Base-by-base conservation (phyloP, 2,113 vertebrate species). In the Ptychochromis oligacanthus region DNA sequence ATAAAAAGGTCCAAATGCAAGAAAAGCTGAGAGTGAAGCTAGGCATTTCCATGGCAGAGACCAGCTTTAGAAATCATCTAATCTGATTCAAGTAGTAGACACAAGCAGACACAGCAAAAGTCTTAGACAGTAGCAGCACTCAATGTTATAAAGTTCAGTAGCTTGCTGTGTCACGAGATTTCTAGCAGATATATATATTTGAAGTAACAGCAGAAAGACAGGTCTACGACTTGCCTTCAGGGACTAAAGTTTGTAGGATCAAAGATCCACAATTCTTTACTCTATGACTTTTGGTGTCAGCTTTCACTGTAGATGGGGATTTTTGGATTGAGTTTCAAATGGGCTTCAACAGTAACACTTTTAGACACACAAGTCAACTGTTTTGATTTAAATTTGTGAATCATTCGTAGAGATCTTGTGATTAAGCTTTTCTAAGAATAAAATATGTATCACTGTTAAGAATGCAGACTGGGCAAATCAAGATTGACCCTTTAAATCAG, bases 201-300 rank as follows among this genome's bases (percentile, higher is more conserved):
- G 28, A 85, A 81, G 77, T 65, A 84, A 55, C 67, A 84, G 54
- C 88, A 83, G 43, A 87, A 65, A 88, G 81, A 82, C 75, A 60
- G 74, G 81, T 81, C 60, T 81, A 13, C 61, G 77, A 81, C 82
- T 81, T 75, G 64, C 85, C 87, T 57, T 77, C 13, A 15, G 82
- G 82, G n/a, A 40, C 52, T 18, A 34, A 77, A 83, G 52, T 77
- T 67, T 75, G 52, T n/a, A 80, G 46, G 79, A 85, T 89, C 65
- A 85, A 78, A 89, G 49, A 83, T 70, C 60, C 77, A 54, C 85
- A 85, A 38, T 28, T 62, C 72, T 81, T 87, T 31, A 57, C 40
- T 89, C 14, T 49, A 13, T 79, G 80, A 58, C 78, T 34, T 85
- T 75, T 75, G 7, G 59, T 72, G 55, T 79, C 46, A 61, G 18